Evolutionary conservation across 64 coral and sea anemone genomes (phyloP), one percentile per base, ranked within the genome.

Genomic region (Actinia tenebrosa): DNA sequence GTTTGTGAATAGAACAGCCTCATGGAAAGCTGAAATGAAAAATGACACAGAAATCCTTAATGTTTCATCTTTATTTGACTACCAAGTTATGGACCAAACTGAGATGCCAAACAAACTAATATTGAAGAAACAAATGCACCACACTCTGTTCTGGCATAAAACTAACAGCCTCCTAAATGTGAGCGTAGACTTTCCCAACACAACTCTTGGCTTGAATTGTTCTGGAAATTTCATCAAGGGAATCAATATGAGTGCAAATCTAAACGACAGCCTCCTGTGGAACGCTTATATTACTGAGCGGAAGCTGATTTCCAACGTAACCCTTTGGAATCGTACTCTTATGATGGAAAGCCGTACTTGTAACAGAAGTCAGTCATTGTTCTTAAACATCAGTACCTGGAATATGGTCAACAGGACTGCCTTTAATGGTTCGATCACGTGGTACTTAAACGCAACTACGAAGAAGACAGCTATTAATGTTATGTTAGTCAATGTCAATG

Each of bases 311-410:
- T 95, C 93, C 3, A 91, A 95, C 69, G 26, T 95, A 66, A 91
- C 89, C 4, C 20, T 95, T 50, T 86, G 89, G 82, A 95, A 95
- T 22, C 93, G 93, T 20, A 95, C 93, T 45, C 10, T 95, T 16
- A 89, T 91, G 75, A 60, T 95, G 80, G 82, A 88, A 42, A 88
- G 86, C 81, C 86, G 71, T 45, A 94, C 85, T 4, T 94, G 93
- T 60, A 91, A 94, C 86, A 84, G 27, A 42, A 88, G 86, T 54
- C 86, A 85, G 71, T 72, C 68, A 86, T 26, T 30, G 13, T 87
- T 89, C 60, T 84, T 95, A 20, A 95, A 95, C 26, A 62, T 95
- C 8, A 95, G 93, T 69, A 91, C 93, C 9, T 95, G 93, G 93
- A 89, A 95, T 42, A 86, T 91, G 63, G 71, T 66, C 22, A 91